Percentiles rank a stretch among this genome's conserved stretches.
phyloP scores from a whole-genome alignment of 2,113 vertebrate species.

The Rattus rattus region DNA sequence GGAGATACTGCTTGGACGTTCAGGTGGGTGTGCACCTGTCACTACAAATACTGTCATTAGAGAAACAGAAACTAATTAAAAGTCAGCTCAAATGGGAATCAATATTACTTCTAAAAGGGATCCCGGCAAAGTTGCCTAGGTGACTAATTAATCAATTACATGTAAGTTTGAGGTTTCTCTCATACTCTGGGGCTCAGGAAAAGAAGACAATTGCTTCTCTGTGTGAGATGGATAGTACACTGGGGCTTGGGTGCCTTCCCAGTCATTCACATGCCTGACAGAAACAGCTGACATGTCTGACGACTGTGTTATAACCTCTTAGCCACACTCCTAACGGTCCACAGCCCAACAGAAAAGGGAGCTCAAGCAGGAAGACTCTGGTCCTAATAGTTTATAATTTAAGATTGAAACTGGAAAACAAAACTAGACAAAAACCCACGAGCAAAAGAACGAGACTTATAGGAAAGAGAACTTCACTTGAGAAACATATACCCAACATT shows the following conservation, averaged over 20 bases:
- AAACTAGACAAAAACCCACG: background rate
- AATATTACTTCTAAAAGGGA: background rate
- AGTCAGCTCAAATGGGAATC: background rate
- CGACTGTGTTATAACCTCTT: background rate
- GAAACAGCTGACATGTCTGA: background rate
- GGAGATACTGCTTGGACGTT: background rate
- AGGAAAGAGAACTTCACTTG: background rate
- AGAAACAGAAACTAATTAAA: background rate
- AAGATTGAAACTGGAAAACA: background rate
- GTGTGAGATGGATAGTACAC: background rate
- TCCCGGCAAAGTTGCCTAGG: background rate
- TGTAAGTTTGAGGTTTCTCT: background rate
- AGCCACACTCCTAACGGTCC: too few species aligned
- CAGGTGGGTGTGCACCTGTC: background rate
- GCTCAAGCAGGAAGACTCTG: background rate
- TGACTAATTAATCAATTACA: conserved; percentile 7
- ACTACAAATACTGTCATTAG: background rate
- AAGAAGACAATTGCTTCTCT: background rate
- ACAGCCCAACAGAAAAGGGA: background rate
- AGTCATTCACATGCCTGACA: background rate
- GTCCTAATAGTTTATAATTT: background rate
- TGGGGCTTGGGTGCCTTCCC: background rate
- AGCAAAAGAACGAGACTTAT: background rate
- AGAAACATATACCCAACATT: too few species aligned
- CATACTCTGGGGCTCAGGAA: background rate